Conservation (phyloP, 2,888 invertebrate genomes). For the Leuctra nigra region DNA sequence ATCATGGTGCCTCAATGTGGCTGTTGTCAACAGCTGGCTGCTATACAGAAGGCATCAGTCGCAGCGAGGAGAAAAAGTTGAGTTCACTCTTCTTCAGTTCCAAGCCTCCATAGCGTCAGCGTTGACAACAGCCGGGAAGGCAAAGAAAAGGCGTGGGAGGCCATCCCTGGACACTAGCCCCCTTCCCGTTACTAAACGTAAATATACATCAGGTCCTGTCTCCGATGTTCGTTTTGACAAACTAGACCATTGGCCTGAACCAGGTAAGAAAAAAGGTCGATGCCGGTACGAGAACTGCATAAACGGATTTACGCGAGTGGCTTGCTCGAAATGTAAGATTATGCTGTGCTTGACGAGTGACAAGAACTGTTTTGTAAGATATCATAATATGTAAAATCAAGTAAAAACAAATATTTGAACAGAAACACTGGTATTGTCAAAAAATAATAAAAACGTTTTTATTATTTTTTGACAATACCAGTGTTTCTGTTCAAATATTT, state of each 20-base stretch:
- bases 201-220: background rate
- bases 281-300: background rate
- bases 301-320: background rate
- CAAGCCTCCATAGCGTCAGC: background rate
- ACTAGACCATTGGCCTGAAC: background rate
- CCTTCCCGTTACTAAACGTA: background rate
- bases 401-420: too few species aligned
- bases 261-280: background rate
- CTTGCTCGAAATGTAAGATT: background rate
- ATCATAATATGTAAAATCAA: too few species aligned
- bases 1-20: background rate
- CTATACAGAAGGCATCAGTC: constrained; percentile 13
- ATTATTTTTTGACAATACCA: too few species aligned
- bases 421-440: too few species aligned
- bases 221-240: background rate
- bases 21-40: constrained; percentile 1
- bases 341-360: background rate
- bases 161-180: background rate
- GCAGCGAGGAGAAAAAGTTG: background rate
- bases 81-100: too few species aligned
- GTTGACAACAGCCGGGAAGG: background rate
- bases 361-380: background rate
- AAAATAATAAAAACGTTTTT: too few species aligned
- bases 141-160: background rate
- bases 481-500: too few species aligned